Evolutionary conservation across 2,113 vertebrate genomes (phyloP).

Genomic region (Tringa solitaria): DNA sequence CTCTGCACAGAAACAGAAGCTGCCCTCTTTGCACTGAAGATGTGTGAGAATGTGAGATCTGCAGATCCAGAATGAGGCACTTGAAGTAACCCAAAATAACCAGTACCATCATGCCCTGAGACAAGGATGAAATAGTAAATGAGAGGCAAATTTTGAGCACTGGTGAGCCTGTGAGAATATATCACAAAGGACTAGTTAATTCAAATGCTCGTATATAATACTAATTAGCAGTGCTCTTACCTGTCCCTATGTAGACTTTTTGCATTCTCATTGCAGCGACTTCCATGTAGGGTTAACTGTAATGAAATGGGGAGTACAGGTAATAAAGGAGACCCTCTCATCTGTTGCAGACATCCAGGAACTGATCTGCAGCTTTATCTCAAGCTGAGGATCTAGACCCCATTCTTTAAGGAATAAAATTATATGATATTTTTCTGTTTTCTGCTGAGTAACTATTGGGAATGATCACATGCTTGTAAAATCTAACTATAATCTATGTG

Average conservation of each 20-base stretch:
- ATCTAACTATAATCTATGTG: not conserved
- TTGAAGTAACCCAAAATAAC: constrained; percentile 6
- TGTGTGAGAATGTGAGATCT: not conserved
- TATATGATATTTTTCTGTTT: not conserved
- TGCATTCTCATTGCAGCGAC: not conserved
- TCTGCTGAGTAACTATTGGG: not conserved
- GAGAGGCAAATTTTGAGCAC: not conserved
- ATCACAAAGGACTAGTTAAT: not conserved
- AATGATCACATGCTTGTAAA: not conserved
- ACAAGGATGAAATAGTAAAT: constrained; percentile 7
- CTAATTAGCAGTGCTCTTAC: not conserved
- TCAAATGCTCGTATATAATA: not conserved
- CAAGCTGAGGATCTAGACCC: not conserved
- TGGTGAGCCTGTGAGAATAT: not conserved
- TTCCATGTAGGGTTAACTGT: not conserved
- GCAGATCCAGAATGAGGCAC: not conserved
- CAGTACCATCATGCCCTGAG: not conserved
- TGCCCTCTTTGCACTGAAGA: constrained; percentile 18
- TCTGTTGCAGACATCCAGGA: not conserved
- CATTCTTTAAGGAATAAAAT: not conserved
- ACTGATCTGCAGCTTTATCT: not conserved
- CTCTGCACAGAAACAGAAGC: not conserved
- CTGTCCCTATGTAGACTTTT: not conserved
- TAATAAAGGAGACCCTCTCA: not conserved
- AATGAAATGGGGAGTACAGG: not conserved